Base-by-base conservation (phyloP, 2,888 invertebrate species). In the Lochmaea crataegi region DNA sequence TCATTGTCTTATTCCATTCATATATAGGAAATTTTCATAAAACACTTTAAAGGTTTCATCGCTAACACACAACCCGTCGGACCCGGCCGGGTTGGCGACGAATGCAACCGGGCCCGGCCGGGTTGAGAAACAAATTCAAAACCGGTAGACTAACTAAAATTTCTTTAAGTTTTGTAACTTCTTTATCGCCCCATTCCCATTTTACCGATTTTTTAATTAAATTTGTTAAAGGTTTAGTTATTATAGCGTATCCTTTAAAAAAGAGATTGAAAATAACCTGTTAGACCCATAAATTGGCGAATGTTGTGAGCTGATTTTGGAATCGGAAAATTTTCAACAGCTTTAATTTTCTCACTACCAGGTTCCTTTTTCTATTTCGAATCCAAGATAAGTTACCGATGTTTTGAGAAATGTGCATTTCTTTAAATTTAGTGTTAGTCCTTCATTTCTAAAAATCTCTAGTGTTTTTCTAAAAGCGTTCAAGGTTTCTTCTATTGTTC, bases 201-300 rank as follows among this genome's bases (percentile, higher is more conserved):
- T 64, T 18, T 22, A 58, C 51, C 32, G 74, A 61, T 72, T 80
- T 78, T 72, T 68, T 76, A 5, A 64, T 74, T 11, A 78, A 65
- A 2, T 53, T 70, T 57, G 78, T 84, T 56, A 83, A 51, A 10
- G 82, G 82, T 48, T 73, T 64, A 1, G 81, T 69, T 9, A 80
- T 77, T 0, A 70, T 53, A 1, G 81, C 78, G 71, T 81, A 83
- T 14, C 79, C 70, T 41, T 75, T 42, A 0, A 83, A 77, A 70
- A 82, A 84, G 58, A 81, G 81, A 5, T n/a, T 82, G 61, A 56
- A 82, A 83, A 75, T 79, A 83, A 1, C 75, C 75, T 1, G 83
- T 78, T 2, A 84, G 64, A 7, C 32, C 32, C 32, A 32, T 5
- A 5, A 32, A 32, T 5, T 32, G 32, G 32, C 32, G 32, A 32